Base-by-base conservation (phyloP, 2,797 vertebrate genomes). In the Sebastolobus alascanus region DNA sequence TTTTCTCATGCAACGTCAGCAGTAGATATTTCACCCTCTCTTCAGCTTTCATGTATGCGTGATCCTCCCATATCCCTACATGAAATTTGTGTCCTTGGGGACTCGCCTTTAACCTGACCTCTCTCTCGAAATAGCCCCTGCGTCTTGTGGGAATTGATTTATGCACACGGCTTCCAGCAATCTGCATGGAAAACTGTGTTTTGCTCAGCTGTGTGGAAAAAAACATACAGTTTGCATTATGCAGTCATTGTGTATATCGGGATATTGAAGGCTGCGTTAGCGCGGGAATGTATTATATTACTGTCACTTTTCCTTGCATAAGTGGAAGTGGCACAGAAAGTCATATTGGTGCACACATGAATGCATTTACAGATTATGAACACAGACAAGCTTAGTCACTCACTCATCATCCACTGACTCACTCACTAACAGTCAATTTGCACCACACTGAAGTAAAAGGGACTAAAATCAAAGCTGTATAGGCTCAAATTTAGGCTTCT, bases 91-190 rank as follows among this genome's bases (percentile, higher is more conserved):
- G 56, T 79, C 79, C 75, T 75, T 12, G 25, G 71, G 63, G 7
- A 83, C 16, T 71, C 1, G 13, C 65, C 74, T 90, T 82, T 72
- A 68, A 77, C 76, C 75, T 55, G 68, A 80, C 87, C 79, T 58
- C 69, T 35, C 67, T 75, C 84, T 52, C 9, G 3, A 75, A 90
- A 83, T 75, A 85, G 75, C 64, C 27, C 68, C 72, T 38, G 33
- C 61, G 50, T 79, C 73, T 54, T 27, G 27, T 81, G 54, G 69
- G 75, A 77, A 56, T 13, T 77, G 72, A 79, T 58, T 60, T 58
- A 86, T 68, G 68, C 63, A 11, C 63, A 70, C 29, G 29, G 25
- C 37, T 50, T 66, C 50, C 43, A 72, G 70, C 40, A 31, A 60
- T 56, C 78, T 64, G 38, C 74, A 78, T 59, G 1, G 43, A 84